A percentile compares a stretch with the other conserved stretches of the same genome.
These are phyloP conservation scores for Cataglyphis albicans DNA, from an alignment of 2,888 invertebrate species.

Conservation along the genomic window DNA sequence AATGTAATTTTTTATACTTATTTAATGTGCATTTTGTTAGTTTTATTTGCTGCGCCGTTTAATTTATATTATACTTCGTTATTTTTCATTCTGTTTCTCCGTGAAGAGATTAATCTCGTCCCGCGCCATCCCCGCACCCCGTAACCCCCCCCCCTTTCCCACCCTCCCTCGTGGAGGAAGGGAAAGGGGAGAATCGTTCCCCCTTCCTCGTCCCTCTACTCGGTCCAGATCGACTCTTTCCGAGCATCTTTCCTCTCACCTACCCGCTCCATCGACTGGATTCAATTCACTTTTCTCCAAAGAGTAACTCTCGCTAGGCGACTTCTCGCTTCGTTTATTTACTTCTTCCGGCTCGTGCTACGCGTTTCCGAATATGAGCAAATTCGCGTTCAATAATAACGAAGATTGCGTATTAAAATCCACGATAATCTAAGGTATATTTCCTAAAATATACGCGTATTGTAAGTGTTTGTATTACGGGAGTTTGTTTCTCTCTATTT, in stretches of 20 bases:
- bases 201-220: slow-evolving; percentile 16
- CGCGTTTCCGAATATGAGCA: slow-evolving; percentile 47
- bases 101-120: slow-evolving; percentile 61
- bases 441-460: not conserved
- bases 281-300: slow-evolving; percentile 59
- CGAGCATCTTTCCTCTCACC: slow-evolving; percentile 38
- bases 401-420: not conserved
- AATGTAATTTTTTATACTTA: slow-evolving; percentile 36
- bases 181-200: not conserved
- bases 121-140: slow-evolving; percentile 20
- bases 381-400: slow-evolving; percentile 29
- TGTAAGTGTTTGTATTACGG: not conserved
- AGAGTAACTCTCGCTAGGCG: slow-evolving; percentile 46
- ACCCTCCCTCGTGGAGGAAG: not conserved
- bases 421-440: not conserved
- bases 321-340: slow-evolving; percentile 55
- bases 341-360: slow-evolving; percentile 39
- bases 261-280: slow-evolving; percentile 48
- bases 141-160: not conserved
- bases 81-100: slow-evolving; percentile 64
- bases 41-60: slow-evolving; percentile 51
- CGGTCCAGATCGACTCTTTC: slow-evolving; percentile 52
- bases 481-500: not conserved
- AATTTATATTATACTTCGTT: slow-evolving; percentile 75
- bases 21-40: slow-evolving; percentile 49